Conservation (phyloP, 2,888 invertebrate species). For the Cosmia pyralina region DNA sequence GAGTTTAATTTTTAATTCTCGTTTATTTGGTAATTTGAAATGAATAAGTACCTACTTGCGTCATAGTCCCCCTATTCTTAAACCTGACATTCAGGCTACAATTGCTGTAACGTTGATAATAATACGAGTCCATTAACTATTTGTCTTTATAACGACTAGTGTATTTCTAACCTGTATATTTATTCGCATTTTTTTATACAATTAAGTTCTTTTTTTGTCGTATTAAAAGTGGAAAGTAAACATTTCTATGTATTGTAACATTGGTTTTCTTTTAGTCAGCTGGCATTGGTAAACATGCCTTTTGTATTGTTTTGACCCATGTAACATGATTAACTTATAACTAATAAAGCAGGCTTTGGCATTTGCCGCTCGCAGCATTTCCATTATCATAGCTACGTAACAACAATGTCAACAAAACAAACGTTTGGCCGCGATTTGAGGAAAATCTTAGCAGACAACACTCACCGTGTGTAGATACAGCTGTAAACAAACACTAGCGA, state of each 20-base stretch:
- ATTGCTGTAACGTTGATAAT: conserved; percentile 38
- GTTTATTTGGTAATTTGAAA: conserved; percentile 66
- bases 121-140: conserved; percentile 24
- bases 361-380: conserved; percentile 63
- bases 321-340: conserved; percentile 6
- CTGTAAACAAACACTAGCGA: conserved; percentile 65
- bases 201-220: neutral
- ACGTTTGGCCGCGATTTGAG: conserved; percentile 67
- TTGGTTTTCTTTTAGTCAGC: neutral
- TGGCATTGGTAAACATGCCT: neutral
- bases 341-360: conserved; percentile 28
- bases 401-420: conserved; percentile 80
- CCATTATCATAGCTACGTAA: conserved; percentile 71
- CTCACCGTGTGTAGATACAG: conserved; percentile 74
- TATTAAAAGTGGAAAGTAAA: neutral
- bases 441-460: conserved; percentile 67
- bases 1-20: too few species aligned
- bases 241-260: neutral
- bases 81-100: conserved; percentile 71
- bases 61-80: conserved; percentile 70
- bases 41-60: conserved; percentile 67
- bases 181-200: neutral
- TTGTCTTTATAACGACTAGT: conserved; percentile 33
- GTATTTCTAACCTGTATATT: neutral
- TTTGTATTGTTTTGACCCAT: neutral